phyloP scores from a whole-genome alignment of 2,797 vertebrate genomes.

The Tragopan temminckii region DNA sequence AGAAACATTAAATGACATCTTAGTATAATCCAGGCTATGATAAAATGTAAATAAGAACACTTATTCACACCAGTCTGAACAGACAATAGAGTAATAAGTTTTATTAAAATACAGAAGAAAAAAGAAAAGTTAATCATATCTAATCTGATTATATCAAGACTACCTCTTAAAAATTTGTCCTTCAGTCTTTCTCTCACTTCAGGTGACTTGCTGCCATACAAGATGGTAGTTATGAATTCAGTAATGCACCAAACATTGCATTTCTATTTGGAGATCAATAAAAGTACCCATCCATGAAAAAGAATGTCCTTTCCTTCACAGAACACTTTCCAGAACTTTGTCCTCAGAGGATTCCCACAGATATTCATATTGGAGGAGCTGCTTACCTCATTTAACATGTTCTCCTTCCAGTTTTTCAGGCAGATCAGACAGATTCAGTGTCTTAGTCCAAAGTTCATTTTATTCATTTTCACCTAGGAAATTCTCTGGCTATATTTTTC shows the following conservation, averaged over 20 bases:
- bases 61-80: neutral
- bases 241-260: neutral
- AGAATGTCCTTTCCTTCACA: neutral
- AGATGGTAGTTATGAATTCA: neutral
- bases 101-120: neutral
- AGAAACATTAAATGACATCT: neutral
- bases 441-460: neutral
- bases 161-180: neutral
- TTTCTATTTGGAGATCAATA: neutral
- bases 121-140: neutral
- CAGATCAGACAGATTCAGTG: neutral
- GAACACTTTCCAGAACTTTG: neutral
- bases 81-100: neutral
- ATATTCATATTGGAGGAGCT: neutral
- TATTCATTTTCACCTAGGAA: neutral
- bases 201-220: neutral
- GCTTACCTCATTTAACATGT: neutral
- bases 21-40: neutral
- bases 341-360: neutral
- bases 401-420: neutral
- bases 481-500: neutral
- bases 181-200: neutral
- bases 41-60: neutral
- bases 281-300: neutral
- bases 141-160: neutral